Conservation (phyloP, 2,888 invertebrate genomes). For the Andricus curvator region DNA sequence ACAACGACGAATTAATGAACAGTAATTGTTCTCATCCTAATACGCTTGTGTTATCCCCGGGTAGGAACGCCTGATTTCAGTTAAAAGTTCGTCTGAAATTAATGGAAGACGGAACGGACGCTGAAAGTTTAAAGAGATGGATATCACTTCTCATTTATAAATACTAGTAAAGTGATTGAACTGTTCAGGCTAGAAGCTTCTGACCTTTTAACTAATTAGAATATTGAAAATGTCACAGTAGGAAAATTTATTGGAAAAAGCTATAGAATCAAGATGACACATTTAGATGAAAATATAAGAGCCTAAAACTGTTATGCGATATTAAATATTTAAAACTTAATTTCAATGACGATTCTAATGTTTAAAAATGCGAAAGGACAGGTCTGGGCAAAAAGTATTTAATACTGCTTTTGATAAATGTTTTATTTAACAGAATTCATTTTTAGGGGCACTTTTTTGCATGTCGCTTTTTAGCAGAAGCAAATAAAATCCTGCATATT, state of each 20-base stretch:
- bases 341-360: not conserved
- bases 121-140: not conserved
- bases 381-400: no score
- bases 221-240: not conserved
- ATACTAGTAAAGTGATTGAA: not conserved
- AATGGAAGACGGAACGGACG: not conserved
- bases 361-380: no score
- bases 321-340: not conserved
- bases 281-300: not conserved
- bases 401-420: no score
- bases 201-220: not conserved
- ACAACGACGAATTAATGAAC: constrained; percentile 13
- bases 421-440: no score
- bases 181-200: not conserved
- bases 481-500: no score
- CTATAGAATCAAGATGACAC: no score
- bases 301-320: not conserved
- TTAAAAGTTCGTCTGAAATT: not conserved
- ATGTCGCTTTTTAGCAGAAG: no score
- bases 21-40: constrained; percentile 10
- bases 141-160: not conserved
- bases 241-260: no score
- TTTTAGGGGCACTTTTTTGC: no score
- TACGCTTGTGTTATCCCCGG: not conserved
- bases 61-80: not conserved